These are phyloP conservation scores for Parauchenoglanis punctatus DNA, from an alignment of 2,797 vertebrate species.

Conservation along the genomic window DNA sequence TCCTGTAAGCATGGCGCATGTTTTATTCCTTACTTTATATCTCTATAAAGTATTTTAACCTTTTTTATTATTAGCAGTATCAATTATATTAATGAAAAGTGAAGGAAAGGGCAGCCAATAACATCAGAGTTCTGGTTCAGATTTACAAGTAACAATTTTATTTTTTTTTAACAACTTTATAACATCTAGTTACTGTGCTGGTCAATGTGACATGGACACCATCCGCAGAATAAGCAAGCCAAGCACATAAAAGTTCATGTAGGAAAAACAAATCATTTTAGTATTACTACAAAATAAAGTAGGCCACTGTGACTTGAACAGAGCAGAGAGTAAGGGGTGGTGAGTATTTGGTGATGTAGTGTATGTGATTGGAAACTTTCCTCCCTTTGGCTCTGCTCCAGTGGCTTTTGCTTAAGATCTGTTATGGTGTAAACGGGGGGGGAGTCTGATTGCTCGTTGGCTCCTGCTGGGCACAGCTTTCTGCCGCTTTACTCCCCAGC, in stretches of 20 bases:
- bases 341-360: constrained; percentile 1
- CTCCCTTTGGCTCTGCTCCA: constrained; percentile 58
- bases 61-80: background rate
- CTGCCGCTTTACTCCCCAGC: constrained; percentile 70
- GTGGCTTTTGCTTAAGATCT: constrained; percentile 57
- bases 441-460: constrained; percentile 65
- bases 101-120: background rate
- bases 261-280: background rate
- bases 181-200: background rate
- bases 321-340: background rate
- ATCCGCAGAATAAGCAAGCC: background rate
- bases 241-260: background rate
- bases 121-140: background rate
- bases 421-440: constrained; percentile 43
- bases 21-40: background rate
- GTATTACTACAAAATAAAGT: background rate
- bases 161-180: background rate
- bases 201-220: background rate
- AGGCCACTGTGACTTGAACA: constrained; percentile 5
- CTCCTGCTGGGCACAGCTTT: constrained; percentile 66
- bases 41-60: background rate
- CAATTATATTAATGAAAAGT: background rate
- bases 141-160: background rate
- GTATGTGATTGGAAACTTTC: constrained; percentile 23
- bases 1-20: background rate